Evolutionary conservation across 2,888 invertebrate genomes (phyloP).

Genomic region (Slavum lentiscoides): DNA sequence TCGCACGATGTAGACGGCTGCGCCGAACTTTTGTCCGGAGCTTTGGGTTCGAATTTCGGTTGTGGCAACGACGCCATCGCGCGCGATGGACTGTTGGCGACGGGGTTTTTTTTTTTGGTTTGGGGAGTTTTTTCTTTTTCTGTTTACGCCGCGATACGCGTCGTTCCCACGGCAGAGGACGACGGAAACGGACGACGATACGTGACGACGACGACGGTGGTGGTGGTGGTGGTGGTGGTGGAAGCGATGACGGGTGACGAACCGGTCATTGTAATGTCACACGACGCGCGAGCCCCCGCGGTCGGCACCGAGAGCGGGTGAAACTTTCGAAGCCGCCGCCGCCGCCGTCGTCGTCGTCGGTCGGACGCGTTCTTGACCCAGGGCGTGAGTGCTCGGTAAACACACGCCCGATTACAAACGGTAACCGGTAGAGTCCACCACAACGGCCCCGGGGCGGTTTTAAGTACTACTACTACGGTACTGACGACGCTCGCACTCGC

Average conservation of each 20-base stretch:
- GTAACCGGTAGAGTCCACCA: background rate
- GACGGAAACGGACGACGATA: too few relatives aligned
- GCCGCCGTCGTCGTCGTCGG: background rate
- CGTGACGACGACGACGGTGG: background rate
- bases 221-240: background rate
- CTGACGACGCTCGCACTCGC: slow-evolving; percentile 6
- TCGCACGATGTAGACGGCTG: slow-evolving; percentile 23
- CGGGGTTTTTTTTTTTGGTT: background rate
- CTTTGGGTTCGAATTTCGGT: slow-evolving; percentile 46
- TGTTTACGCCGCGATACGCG: slow-evolving; percentile 6
- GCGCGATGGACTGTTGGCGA: background rate
- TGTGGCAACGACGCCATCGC: slow-evolving; percentile 45
- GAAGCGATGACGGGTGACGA: slow-evolving; percentile 1
- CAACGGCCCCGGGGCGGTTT: background rate
- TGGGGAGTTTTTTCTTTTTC: too few relatives aligned
- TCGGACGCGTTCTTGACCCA: too few relatives aligned
- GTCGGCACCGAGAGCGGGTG: background rate
- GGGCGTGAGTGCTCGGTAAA: too few relatives aligned
- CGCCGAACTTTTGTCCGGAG: slow-evolving; percentile 41
- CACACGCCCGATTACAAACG: too few relatives aligned
- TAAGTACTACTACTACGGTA: too few relatives aligned
- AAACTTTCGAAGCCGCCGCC: slow-evolving; percentile 9
- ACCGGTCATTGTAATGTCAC: slow-evolving; percentile 50
- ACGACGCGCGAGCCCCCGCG: slow-evolving; percentile 10
- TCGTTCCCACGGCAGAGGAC: slow-evolving; percentile 18